phyloP scores from a whole-genome alignment of 2,113 vertebrate genomes.

The Theristicus caerulescens region DNA sequence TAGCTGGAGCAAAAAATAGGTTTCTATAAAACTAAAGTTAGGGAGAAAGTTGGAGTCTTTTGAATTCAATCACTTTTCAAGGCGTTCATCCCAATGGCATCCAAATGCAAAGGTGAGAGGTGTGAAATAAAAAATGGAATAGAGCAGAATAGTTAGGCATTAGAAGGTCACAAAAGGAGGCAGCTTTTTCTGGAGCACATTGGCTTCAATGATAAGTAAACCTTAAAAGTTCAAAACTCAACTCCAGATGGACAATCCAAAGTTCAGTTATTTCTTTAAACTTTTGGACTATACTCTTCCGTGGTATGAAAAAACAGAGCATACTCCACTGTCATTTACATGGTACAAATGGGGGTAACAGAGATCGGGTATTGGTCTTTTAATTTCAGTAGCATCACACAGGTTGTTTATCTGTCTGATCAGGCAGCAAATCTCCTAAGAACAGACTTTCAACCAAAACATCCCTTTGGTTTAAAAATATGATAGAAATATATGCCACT shows the following conservation, averaged over 20 bases:
- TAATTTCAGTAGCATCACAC: background rate
- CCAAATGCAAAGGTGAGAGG: slow-evolving; percentile 30
- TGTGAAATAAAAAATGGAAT: slow-evolving; percentile 40
- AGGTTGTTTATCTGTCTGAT: background rate
- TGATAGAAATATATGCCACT: background rate
- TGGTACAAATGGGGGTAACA: background rate
- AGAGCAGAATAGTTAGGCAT: slow-evolving; percentile 3
- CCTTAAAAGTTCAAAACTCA: slow-evolving; percentile 19
- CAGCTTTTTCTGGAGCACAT: slow-evolving; percentile 13
- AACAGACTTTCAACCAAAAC: background rate
- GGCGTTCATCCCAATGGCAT: background rate
- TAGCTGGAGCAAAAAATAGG: slow-evolving; percentile 34
- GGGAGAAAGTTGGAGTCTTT: background rate
- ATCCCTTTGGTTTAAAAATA: background rate
- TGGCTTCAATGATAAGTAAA: slow-evolving; percentile 6
- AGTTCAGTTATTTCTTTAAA: background rate
- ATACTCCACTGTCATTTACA: background rate
- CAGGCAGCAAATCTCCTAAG: background rate
- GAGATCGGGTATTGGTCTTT: background rate
- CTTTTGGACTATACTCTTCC: background rate
- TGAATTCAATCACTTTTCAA: slow-evolving; percentile 44
- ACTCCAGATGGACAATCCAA: background rate
- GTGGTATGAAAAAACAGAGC: background rate
- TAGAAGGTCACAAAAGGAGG: background rate
- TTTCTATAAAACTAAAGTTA: slow-evolving; percentile 41